Percentiles rank a stretch among this genome's conserved stretches.
phyloP scores from a whole-genome alignment of 2,797 vertebrate species.

The Tokudaia muenninki region DNA sequence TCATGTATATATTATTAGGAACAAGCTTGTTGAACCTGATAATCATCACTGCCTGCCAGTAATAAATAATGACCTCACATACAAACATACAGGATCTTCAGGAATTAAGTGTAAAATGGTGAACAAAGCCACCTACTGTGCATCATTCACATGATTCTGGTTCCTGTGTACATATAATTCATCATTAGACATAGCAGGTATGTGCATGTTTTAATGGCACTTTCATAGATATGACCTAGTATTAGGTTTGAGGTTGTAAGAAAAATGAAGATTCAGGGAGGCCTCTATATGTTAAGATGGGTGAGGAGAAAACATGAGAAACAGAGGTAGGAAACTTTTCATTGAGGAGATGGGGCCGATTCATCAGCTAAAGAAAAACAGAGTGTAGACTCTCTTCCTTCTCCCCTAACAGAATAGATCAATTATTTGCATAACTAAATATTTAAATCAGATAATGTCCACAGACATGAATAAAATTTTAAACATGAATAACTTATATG shows the following conservation, averaged over 20 bases:
- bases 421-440: conserved; percentile 58
- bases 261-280: neutral
- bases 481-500: conserved; percentile 43
- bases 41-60: neutral
- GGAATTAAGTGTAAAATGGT: conserved; percentile 25
- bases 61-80: neutral
- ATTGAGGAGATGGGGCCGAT: neutral
- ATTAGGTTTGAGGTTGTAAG: neutral
- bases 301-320: conserved; percentile 14
- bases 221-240: neutral
- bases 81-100: conserved; percentile 44
- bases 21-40: neutral
- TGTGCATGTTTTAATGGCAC: neutral
- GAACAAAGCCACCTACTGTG: conserved; percentile 13
- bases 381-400: neutral
- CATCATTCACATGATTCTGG: conserved; percentile 4
- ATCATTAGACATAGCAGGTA: neutral
- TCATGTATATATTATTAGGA: neutral
- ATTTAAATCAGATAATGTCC: conserved; percentile 58
- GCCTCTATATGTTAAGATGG: neutral
- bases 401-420: neutral
- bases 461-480: conserved; percentile 56
- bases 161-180: neutral
- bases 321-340: neutral
- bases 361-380: neutral